Evolutionary conservation across 2,113 vertebrate species (phyloP), one percentile per base, ranked within the genome.

Genomic region (Misgurnus anguillicaudatus): DNA sequence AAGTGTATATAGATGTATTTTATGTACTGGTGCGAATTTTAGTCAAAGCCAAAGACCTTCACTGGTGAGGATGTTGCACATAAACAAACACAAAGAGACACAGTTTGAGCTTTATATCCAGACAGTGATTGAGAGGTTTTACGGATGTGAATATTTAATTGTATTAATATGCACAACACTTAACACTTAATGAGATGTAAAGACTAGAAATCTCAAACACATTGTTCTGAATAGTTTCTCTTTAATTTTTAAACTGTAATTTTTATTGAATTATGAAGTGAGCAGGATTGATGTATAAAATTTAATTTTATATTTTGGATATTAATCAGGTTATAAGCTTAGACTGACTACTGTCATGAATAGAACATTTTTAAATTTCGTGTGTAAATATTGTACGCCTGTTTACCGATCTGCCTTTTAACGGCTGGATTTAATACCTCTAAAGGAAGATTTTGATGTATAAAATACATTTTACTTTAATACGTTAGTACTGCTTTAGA

Each of bases 381-480:
- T 39, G 31, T 82, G 47, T 79, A 82, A 82, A 73, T 82, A 65
- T 10, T 66, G 21, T 62, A 47, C 9, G 10, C 42, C 21, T 76
- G 62, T 65, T 55, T 55, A 19, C 36, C 24, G 2, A 31, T 58
- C 3, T 19, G 7, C 9, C 31, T 70, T 70, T 70, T 53, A 70
- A 53, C 16, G 21, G 21, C 21, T n/a, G 39, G 10, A 31, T 45
- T 38, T 58, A 57, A 68, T 31, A 45, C 13, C 38, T 67, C 10
- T 77, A 5, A 3, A 21, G 19, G 39, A 60, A 64, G 42, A 5
- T 16, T 0, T 61, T 9, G 4, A 19, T 45, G 42, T 31, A 62
- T 45, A 13, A 63, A 38, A 31, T 75, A 51, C 41, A 41, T 24
- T 19, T 51, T 16, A 16, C 3, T 57, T 16, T 19, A 19, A 57